Evolutionary conservation across 2,113 vertebrate genomes (phyloP), one percentile per base, ranked within the genome.

Genomic region (Hydrolagus affinis): DNA sequence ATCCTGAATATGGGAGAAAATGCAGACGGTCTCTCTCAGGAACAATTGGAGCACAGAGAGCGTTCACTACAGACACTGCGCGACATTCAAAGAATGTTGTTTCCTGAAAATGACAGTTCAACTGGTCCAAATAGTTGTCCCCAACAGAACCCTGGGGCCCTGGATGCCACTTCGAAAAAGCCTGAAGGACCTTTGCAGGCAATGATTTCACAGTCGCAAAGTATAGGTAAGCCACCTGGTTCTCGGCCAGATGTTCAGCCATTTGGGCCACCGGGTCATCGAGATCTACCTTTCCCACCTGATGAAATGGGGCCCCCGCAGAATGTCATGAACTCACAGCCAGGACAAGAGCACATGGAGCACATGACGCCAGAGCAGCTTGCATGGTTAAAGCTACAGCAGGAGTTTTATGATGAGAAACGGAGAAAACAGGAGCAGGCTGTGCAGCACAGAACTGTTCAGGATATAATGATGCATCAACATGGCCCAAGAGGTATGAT

Each of bases 291-390:
- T 75, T 99, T 99, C 91, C 95, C 96, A 86, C 96, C 96, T 15
- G 97, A 98, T 86, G 97, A 98, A 88, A 95, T 98, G 94, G 96
- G 95, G 76, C 94, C 96, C 32, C 93, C 93, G 76, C 91, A 89
- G 11, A 92, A 91, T 21, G 95, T 95, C 32, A 91, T 96, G 93
- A 95, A 93, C 90, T 92, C 95, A 21, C 95, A 95, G 88, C 87
- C 93, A 17, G 95, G 95, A 90, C 94, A 93, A 0, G 97, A 96
- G 87, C 96, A 97, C 62, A 92, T 97, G 80, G 98, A 99, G 87
- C 97, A 99, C 75, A 97, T 99, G 97, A 98, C 96, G 85, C 97
- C 98, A 0, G 97, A 99, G 90, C 98, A 99, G 89, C 95, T 99
- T 86, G 98, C 98, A 0, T 99, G 98, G 98, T 92, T 99, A 77